Conservation (phyloP, 1,140 invertebrate genomes). For the Sarcophaga peregrina region DNA sequence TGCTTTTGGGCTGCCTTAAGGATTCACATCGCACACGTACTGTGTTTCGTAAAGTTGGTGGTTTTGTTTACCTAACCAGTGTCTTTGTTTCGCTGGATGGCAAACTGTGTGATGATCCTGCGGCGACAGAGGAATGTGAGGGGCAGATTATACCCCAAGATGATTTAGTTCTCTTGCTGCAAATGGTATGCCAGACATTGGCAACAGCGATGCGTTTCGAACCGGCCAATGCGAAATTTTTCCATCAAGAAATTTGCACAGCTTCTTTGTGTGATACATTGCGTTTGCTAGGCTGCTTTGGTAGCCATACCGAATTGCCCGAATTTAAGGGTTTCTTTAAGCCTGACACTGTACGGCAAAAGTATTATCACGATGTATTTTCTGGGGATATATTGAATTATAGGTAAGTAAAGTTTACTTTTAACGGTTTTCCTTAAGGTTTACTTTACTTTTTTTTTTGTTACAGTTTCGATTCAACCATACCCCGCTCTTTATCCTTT, state of each 20-base stretch:
- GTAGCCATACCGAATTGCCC: conserved; percentile 70
- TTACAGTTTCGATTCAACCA: conserved; percentile 68
- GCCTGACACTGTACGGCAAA: conserved; percentile 50
- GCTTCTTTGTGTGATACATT: conserved; percentile 93
- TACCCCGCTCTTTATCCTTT: conserved; percentile 78
- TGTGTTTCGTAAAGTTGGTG: conserved; percentile 96
- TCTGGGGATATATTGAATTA: conserved; percentile 78
- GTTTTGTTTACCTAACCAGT: conserved; percentile 97
- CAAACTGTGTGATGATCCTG: conserved; percentile 70
- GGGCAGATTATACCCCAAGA: conserved; percentile 60
- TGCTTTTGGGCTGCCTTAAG: conserved; percentile 85
- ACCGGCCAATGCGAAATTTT: conserved; percentile 98
- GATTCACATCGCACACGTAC: conserved; percentile 96
- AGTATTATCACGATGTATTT: conserved; percentile 77
- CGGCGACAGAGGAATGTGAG: neutral
- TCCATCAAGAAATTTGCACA: conserved; percentile 94
- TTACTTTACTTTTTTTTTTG: conserved; percentile 65
- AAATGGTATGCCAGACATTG: conserved; percentile 94
- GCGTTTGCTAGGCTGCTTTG: conserved; percentile 90
- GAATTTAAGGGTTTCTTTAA: conserved; percentile 58
- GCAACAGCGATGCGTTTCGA: conserved; percentile 98
- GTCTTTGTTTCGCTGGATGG: conserved; percentile 94
- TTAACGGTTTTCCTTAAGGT: conserved; percentile 56
- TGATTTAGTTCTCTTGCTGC: conserved; percentile 79
- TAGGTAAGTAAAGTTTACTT: conserved; percentile 53